phyloP scores from a whole-genome alignment of 2,113 vertebrate species.

The Chascanopsetta lugubris region DNA sequence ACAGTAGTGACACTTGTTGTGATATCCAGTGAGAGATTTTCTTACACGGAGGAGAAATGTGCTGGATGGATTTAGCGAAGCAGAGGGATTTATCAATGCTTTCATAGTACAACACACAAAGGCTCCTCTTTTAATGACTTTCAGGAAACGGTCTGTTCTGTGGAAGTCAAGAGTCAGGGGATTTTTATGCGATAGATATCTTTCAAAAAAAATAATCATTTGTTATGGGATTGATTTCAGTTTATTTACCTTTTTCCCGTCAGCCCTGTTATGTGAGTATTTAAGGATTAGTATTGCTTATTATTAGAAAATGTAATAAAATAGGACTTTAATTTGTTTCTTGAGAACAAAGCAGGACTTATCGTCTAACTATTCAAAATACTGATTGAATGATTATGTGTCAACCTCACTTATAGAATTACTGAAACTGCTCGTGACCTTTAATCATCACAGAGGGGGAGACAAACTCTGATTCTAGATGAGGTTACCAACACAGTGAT shows the following conservation, averaged over 20 bases:
- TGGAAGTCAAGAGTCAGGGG: background rate
- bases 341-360: background rate
- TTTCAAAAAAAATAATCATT: background rate
- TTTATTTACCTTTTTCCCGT: background rate
- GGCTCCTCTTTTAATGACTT: background rate
- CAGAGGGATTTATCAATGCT: background rate
- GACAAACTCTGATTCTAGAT: too few species aligned
- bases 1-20: constrained; percentile 29
- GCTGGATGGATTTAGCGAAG: constrained; percentile 14
- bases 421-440: background rate
- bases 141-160: background rate
- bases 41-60: constrained; percentile 15
- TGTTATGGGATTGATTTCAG: background rate
- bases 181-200: background rate
- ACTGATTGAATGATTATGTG: background rate
- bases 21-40: background rate
- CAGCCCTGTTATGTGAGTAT: background rate
- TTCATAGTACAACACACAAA: background rate
- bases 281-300: background rate
- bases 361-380: background rate
- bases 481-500: too few species aligned
- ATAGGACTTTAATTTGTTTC: background rate
- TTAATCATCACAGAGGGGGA: background rate
- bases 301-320: background rate
- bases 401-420: background rate